phyloP scores from a whole-genome alignment of 2,888 invertebrate species.

The Tetragonisca angustula region DNA sequence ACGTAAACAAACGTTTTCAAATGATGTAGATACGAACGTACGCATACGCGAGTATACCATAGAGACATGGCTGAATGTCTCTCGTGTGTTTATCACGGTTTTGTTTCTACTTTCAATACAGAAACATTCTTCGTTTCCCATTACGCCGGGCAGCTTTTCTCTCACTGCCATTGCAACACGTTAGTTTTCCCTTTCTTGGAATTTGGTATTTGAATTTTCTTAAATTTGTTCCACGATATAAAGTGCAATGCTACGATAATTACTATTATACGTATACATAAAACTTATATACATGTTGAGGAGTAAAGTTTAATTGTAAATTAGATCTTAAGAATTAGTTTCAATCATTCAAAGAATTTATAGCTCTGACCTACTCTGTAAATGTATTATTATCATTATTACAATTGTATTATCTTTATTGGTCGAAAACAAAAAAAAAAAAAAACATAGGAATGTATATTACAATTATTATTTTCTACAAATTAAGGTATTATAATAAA shows the following conservation, averaged over 20 bases:
- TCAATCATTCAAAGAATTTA: slow-evolving; percentile 35
- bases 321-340: slow-evolving; percentile 24
- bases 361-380: slow-evolving; percentile 54
- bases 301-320: slow-evolving; percentile 46
- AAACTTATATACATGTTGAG: slow-evolving; percentile 40
- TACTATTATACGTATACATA: slow-evolving; percentile 26
- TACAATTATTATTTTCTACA: slow-evolving; percentile 80
- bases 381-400: slow-evolving; percentile 54
- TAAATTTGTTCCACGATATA: slow-evolving; percentile 53
- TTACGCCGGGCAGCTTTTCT: slow-evolving; percentile 59
- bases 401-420: slow-evolving; percentile 59
- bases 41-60: not conserved
- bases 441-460: slow-evolving; percentile 68
- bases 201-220: slow-evolving; percentile 35
- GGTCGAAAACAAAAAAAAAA: slow-evolving; percentile 42
- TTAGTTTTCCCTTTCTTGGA: slow-evolving; percentile 42
- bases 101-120: slow-evolving; percentile 13
- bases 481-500: slow-evolving; percentile 79
- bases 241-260: slow-evolving; percentile 54
- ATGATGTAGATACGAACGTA: not conserved
- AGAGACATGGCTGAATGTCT: not conserved
- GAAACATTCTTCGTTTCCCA: slow-evolving; percentile 16
- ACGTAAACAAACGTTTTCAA: slow-evolving; percentile 9
- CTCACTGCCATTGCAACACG: slow-evolving; percentile 77
- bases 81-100: not conserved